A percentile compares a stretch with the other conserved stretches of the same genome.
Evolutionary conservation across 2,888 invertebrate genomes (phyloP).

Genomic region (Carpatolechia fugitivella): DNA sequence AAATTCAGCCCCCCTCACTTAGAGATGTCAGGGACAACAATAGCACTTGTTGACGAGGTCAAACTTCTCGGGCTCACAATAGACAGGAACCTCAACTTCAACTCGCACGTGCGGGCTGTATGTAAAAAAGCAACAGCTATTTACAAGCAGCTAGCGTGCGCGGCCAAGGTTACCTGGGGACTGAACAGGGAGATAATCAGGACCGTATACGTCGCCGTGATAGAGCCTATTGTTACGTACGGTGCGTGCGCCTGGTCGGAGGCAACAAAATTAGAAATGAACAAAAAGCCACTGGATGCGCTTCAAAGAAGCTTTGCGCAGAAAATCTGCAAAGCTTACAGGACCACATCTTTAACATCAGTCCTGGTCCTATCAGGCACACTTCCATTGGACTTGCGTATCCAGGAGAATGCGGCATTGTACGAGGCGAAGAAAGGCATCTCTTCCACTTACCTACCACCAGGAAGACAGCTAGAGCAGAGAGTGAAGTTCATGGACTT

Average conservation of each 20-base stretch:
- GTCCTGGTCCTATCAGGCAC: constrained; percentile 14
- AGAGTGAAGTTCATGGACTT: not conserved
- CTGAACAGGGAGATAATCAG: constrained; percentile 8
- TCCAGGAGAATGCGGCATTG: not conserved
- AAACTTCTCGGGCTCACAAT: constrained; percentile 20
- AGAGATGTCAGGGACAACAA: constrained; percentile 4
- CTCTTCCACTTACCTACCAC: too few relatives aligned
- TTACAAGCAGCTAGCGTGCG: constrained; percentile 8
- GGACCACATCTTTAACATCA: constrained; percentile 20
- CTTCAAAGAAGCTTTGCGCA: not conserved
- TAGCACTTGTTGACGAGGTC: constrained; percentile 12
- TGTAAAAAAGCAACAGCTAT: not conserved
- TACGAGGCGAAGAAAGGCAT: not conserved
- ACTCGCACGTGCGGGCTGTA: not conserved
- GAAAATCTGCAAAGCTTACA: constrained; percentile 17
- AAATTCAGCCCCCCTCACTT: not conserved
- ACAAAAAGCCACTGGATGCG: not conserved
- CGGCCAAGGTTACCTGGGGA: constrained; percentile 9
- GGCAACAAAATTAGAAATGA: not conserved
- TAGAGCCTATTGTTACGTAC: constrained; percentile 1
- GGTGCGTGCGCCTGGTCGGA: constrained; percentile 20
- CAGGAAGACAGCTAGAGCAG: constrained; percentile 22
- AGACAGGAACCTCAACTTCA: constrained; percentile 13
- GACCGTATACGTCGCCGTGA: constrained; percentile 2
- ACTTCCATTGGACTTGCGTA: not conserved